These are phyloP conservation scores for Choristoneura fumiferana DNA, from an alignment of 1,140 invertebrate genomes.

Conservation along the genomic window DNA sequence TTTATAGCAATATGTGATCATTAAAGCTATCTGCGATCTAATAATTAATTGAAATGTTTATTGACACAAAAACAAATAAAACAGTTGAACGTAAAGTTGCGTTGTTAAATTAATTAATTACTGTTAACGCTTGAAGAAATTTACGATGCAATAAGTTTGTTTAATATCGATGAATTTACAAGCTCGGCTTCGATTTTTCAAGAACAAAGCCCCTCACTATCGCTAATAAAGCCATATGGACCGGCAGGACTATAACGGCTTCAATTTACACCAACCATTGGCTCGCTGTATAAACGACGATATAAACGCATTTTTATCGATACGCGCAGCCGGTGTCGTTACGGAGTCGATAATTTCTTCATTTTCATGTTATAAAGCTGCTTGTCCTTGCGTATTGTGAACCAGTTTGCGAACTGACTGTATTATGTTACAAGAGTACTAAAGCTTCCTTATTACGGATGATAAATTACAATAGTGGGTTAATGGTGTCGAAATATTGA, in stretches of 20 bases:
- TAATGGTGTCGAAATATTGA: conserved; percentile 32
- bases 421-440: not conserved
- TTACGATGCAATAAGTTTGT: conserved; percentile 28
- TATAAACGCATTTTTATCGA: conserved; percentile 58
- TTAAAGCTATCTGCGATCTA: too few relatives aligned
- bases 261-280: conserved; percentile 56
- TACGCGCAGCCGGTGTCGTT: conserved; percentile 48
- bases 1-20: too few relatives aligned
- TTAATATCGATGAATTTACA: conserved; percentile 12
- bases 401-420: conserved; percentile 29
- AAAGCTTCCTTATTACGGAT: conserved; percentile 35
- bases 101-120: too few relatives aligned
- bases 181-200: conserved; percentile 17
- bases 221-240: conserved; percentile 54
- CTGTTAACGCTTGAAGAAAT: not conserved
- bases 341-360: conserved; percentile 59
- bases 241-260: conserved; percentile 42
- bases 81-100: too few relatives aligned
- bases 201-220: conserved; percentile 39
- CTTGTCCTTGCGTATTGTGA: conserved; percentile 35
- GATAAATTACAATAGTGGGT: conserved; percentile 36
- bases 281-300: conserved; percentile 53
- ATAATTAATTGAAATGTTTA: too few relatives aligned
- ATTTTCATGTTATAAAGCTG: conserved; percentile 41
- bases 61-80: too few relatives aligned